Evolutionary conservation across 2,113 vertebrate genomes (phyloP), one percentile per base, ranked within the genome.

Genomic region (Semnornis frantzii): DNA sequence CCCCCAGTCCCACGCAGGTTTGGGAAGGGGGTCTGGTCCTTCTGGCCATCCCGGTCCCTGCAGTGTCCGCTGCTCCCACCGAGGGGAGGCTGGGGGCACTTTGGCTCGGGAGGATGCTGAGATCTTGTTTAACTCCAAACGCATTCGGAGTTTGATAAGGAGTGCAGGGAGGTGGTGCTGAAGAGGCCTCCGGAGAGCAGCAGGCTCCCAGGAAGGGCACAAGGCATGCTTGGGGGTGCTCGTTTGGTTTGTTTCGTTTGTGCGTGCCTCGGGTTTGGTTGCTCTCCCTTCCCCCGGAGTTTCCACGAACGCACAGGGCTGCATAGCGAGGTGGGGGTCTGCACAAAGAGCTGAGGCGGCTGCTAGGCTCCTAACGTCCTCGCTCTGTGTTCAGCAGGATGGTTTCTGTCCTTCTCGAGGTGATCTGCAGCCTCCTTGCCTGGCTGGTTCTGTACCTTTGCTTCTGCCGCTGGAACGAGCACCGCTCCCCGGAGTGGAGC

Each of bases 401-500:
- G 77, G 17, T 91, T 24, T 19, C 94, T 87, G 57, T 98, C 59
- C 62, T 92, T 55, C 93, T 97, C 3, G 94, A 96, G 90, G 97
- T 98, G 30, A 66, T 90, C 54, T 94, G 97, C 85, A 98, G 98
- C 97, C 86, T 98, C 13, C 76, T 82, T 27, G 93, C 95, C 63
- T 99, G 98, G 98, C 96, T 97, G 39, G 92, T 87, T 9, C 97
- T 99, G n/a, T 99, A 99, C 82, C 15, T 91, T 8, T 50, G 97
- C 82, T 82, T 98, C 83, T 98, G 98, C 89, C 65, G 2, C 65
- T 16, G 97, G 44, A 98, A 98, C 66, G 71, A 91, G 39, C 95
- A 31, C 57, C 97, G 96, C 5, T 97, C 98, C 81, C 91, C 4
- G 6, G 98, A 98, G 94, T 99, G 98, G 98, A 99, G 98, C 97